Conservation (phyloP, 2,888 invertebrate genomes). For the Portevinia maculata region DNA sequence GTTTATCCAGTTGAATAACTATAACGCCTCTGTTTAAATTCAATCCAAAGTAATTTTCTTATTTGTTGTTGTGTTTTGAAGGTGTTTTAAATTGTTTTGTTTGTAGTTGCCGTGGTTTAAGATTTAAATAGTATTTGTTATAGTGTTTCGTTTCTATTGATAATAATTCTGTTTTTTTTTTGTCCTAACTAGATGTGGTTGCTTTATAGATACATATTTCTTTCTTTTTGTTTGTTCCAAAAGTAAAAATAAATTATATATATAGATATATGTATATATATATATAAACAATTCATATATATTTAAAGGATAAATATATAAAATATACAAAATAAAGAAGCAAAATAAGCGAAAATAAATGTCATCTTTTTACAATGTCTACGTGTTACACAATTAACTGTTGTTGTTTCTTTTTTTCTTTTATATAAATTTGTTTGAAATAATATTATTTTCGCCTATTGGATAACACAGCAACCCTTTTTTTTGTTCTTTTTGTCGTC, state of each 20-base stretch:
- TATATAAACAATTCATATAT: slow-evolving; percentile 73
- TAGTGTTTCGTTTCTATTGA: slow-evolving; percentile 70
- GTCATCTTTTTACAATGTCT: slow-evolving; percentile 73
- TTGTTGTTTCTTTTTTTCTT: slow-evolving; percentile 41
- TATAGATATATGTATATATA: slow-evolving; percentile 58
- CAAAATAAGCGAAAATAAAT: slow-evolving; percentile 73
- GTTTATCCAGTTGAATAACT: slow-evolving; percentile 62
- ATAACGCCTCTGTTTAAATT: slow-evolving; percentile 64
- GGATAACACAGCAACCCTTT: slow-evolving; percentile 97
- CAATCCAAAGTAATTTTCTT: slow-evolving; percentile 57
- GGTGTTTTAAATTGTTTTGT: slow-evolving; percentile 46
- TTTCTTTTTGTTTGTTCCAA: slow-evolving; percentile 58
- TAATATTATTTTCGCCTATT: slow-evolving; percentile 84
- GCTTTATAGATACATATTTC: slow-evolving; percentile 44
- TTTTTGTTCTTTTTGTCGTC: slow-evolving; percentile 95
- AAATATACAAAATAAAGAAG: slow-evolving; percentile 74
- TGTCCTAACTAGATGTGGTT: slow-evolving; percentile 66
- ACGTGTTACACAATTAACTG: slow-evolving; percentile 73
- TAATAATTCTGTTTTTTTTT: slow-evolving; percentile 56
- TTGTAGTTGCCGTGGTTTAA: slow-evolving; percentile 31
- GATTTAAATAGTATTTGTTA: slow-evolving; percentile 60
- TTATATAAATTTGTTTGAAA: slow-evolving; percentile 57
- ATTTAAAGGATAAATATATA: slow-evolving; percentile 72
- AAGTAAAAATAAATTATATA: slow-evolving; percentile 73
- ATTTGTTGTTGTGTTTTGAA: slow-evolving; percentile 43